Base-by-base conservation (phyloP, 2,113 vertebrate genomes). In the Coptodon bakossiorum region DNA sequence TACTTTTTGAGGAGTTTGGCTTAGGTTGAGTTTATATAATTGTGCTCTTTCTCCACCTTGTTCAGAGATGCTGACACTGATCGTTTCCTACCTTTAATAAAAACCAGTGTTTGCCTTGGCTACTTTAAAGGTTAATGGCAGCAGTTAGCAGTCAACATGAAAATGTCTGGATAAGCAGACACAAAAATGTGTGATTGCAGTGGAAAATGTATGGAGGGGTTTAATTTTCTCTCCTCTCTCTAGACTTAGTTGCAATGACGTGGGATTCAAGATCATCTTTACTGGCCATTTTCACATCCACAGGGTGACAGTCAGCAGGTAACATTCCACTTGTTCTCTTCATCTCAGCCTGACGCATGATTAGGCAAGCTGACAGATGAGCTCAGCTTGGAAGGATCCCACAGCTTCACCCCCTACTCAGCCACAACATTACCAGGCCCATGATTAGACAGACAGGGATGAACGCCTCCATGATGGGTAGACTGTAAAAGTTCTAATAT, bases 401-500 rank as follows among this genome's bases (percentile, higher is more conserved):
- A 93, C 80, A 52, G 85, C 86, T 88, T 89, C 89, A 89, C 9
- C 40, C 66, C 57, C 56, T 48, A 59, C n/a, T 43, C 53, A 31
- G 38, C 53, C 53, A 38, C 53, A 43, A 24, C 81, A 13, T 40
- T 29, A 53, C 85, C 31, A 17, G 45, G 59, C 76, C 78, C 61
- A 50, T 89, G 91, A 93, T 96, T 92, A 94, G 92, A 93, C 91
- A 91, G 89, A 84, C 86, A 93, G 82, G 94, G 93, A 91, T 94
- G 92, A 94, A 88, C 19, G 85, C 86, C 68, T 93, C 80, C 81
- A 86, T 92, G 92, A 95, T 92, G 89, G 90, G 92, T 76, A 71
- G 82, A 85, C 83, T 88, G 87, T 80, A 90, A 92, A 90, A 85
- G 86, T 86, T 89, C 89, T 91, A 91, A 91, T 83, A 91, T 91